phyloP scores from a whole-genome alignment of 2,797 vertebrate genomes.

The Sarcophilus harrisii region DNA sequence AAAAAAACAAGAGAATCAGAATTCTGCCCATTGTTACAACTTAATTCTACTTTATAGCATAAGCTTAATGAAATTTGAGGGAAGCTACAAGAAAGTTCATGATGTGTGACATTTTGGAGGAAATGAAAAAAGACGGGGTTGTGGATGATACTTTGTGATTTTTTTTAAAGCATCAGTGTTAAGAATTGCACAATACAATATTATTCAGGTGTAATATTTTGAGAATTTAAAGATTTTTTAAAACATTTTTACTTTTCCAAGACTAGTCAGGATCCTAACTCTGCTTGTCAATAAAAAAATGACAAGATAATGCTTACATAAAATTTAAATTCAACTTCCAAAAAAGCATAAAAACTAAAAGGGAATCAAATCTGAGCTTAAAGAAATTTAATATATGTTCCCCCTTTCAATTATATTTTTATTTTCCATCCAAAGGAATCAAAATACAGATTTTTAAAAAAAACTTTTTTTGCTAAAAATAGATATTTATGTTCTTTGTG shows the following conservation, averaged over 20 bases:
- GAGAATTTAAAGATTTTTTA: not conserved
- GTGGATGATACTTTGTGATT: not conserved
- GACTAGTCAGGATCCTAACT: not conserved
- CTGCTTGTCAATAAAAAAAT: conserved; percentile 20
- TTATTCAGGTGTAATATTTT: not conserved
- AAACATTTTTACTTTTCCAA: not conserved
- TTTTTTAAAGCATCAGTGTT: not conserved
- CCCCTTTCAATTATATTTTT: not conserved
- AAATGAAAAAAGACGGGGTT: not conserved
- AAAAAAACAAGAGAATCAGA: not conserved
- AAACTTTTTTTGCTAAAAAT: not conserved
- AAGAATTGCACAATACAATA: not conserved
- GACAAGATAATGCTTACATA: not conserved
- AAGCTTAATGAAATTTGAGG: not conserved
- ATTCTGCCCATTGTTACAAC: not conserved
- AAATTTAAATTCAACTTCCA: conserved; percentile 12
- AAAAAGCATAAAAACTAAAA: conserved; percentile 15
- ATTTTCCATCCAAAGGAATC: not conserved
- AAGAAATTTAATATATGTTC: not conserved
- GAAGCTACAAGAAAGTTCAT: not conserved
- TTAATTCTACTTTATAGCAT: not conserved
- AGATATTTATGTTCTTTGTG: not conserved
- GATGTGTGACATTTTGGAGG: not conserved
- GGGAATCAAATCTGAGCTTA: not conserved
- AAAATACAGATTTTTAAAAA: not conserved